These are phyloP conservation scores for Drosophila virilis DNA, from an alignment of 1,140 invertebrate genomes.

Conservation along the genomic window DNA sequence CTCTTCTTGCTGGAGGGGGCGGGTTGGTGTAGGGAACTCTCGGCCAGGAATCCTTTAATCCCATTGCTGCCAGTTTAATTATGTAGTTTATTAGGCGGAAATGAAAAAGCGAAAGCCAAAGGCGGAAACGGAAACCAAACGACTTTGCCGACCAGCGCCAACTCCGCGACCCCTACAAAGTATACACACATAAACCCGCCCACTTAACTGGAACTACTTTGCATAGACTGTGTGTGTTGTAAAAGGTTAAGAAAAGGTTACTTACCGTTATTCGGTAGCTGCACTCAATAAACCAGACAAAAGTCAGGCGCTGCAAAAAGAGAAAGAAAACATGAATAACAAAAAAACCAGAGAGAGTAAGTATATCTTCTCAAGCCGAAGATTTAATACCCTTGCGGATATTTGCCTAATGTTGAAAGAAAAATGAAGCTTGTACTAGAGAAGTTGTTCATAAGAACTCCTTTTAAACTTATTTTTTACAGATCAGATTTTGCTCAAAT, in stretches of 20 bases:
- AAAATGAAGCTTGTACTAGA: no score
- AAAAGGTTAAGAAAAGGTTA: slow-evolving; percentile 63
- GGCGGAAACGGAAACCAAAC: slow-evolving; percentile 75
- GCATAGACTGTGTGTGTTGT: slow-evolving; percentile 48
- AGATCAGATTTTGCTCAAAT: no score
- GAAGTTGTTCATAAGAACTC: no score
- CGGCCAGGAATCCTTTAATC: slow-evolving; percentile 76
- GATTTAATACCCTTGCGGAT: background rate
- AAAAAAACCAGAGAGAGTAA: background rate
- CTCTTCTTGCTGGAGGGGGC: background rate
- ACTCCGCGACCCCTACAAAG: slow-evolving; percentile 3
- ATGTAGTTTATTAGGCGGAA: slow-evolving; percentile 83
- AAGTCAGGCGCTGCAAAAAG: slow-evolving; percentile 55
- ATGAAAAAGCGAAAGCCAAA: slow-evolving; percentile 83
- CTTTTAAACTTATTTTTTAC: no score
- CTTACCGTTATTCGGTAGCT: slow-evolving; percentile 48
- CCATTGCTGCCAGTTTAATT: slow-evolving; percentile 83
- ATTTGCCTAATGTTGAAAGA: no score
- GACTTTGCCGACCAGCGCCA: slow-evolving; percentile 42
- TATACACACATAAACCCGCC: slow-evolving; percentile 33
- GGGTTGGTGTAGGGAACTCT: background rate
- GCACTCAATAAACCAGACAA: slow-evolving; percentile 69
- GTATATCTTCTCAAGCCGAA: background rate
- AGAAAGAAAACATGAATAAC: slow-evolving; percentile 28
- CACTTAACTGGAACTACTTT: slow-evolving; percentile 68